Base-by-base conservation (phyloP, 2,113 vertebrate genomes). In the Ictidomys tridecemlineatus region DNA sequence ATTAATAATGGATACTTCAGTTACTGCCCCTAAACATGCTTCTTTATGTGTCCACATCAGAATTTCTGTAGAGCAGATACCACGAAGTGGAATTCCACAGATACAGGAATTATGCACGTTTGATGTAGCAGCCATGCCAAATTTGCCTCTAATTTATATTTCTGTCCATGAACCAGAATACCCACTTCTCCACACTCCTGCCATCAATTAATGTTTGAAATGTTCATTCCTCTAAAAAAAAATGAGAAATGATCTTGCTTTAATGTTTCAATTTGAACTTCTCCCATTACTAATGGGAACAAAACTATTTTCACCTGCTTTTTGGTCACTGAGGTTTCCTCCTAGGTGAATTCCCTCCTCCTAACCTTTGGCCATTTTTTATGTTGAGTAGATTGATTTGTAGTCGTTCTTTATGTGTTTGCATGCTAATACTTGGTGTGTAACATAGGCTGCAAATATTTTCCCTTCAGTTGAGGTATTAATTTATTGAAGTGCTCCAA, bases 181-280 rank as follows among this genome's bases (percentile, higher is more conserved):
- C 63, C 73, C 16, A 34, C 85, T 87, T 85, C 91, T 94, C 45
- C 34, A 72, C 30, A 85, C 82, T 79, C 70, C 88, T 61, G 17
- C 65, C 42, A 77, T 90, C 80, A 87, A 73, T 69, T 77, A 67
- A 32, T 53, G 22, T 94, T 84, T 91, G 76, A 87, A 87, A 96
- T 82, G 48, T 85, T 88, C 86, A 63, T 74, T 89, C 30, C 34
- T 76, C 42, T 82, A 77, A 90, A 95, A 92, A 92, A 92, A 82
- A 85, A 58, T 5, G 34, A 91, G 32, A 84, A 92, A 85, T 85
- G 45, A 58, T 80, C 63, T 76, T 77, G 18, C 51, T 78, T 96
- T 94, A 88, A 63, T 56, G n/a, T 88, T 94, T 94, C 87, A 42
- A 77, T 91, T 77, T 77, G 39, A 96, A 78, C 63, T 88, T 95